Evolutionary conservation across 2,113 vertebrate species (phyloP).

Genomic region (Oncorhynchus keta): DNA sequence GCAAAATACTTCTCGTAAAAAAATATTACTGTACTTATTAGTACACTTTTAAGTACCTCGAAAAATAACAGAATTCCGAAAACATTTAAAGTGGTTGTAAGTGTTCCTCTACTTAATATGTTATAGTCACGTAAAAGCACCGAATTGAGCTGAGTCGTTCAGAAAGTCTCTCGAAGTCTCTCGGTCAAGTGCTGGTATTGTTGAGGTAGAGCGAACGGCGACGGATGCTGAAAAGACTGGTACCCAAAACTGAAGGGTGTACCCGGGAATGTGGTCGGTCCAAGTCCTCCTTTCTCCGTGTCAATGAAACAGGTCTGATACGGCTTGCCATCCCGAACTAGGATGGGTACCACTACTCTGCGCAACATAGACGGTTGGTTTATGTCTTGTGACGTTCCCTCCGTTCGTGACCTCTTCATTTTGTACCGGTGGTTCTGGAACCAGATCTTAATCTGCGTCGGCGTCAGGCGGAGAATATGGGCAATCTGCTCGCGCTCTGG

Average conservation of each 20-base stretch:
- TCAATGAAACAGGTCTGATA: slow-evolving; percentile 73
- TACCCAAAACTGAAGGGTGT: slow-evolving; percentile 69
- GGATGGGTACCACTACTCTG: slow-evolving; percentile 80
- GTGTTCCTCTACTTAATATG: slow-evolving; percentile 13
- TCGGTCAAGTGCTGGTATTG: slow-evolving; percentile 85
- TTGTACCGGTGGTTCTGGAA: slow-evolving; percentile 99
- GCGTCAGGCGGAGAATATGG: slow-evolving; percentile 85
- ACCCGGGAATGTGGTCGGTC: slow-evolving; percentile 35
- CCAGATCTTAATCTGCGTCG: slow-evolving; percentile 99
- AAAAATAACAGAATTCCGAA: neutral
- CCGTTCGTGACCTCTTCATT: slow-evolving; percentile 84
- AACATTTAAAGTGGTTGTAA: slow-evolving; percentile 34
- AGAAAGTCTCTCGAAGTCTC: slow-evolving; percentile 82
- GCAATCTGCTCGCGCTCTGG: slow-evolving; percentile 95
- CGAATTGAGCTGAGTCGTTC: slow-evolving; percentile 55
- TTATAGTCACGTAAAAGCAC: slow-evolving; percentile 16
- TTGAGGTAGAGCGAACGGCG: slow-evolving; percentile 76
- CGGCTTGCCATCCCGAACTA: slow-evolving; percentile 83
- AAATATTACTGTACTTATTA: slow-evolving; percentile 4
- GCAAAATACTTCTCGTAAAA: slow-evolving; percentile 67
- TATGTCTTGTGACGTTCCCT: slow-evolving; percentile 58
- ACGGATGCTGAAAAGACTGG: slow-evolving; percentile 71
- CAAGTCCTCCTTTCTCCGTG: slow-evolving; percentile 61
- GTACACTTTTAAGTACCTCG: slow-evolving; percentile 41
- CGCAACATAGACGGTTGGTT: slow-evolving; percentile 69